phyloP scores from a whole-genome alignment of 2,888 invertebrate genomes.

The Orthosia gothica region DNA sequence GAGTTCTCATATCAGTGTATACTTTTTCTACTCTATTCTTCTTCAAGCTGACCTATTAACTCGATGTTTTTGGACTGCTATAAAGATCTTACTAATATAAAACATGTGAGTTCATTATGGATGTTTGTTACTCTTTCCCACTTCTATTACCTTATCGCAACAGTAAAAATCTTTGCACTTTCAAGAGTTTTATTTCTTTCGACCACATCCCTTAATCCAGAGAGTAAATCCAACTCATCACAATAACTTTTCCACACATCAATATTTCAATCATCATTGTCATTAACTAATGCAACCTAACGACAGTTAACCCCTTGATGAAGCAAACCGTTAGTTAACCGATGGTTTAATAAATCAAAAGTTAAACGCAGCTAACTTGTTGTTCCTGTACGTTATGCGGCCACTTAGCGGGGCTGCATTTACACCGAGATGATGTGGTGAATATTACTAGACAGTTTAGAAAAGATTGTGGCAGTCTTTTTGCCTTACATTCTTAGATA shows the following conservation, averaged over 20 bases:
- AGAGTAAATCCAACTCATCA: background rate
- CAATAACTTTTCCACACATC: background rate
- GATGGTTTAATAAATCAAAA: conserved; percentile 86
- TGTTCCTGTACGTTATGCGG: conserved; percentile 77
- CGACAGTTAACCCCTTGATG: conserved; percentile 58
- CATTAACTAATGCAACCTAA: conserved; percentile 18
- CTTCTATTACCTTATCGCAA: too few species aligned
- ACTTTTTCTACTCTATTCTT: too few species aligned
- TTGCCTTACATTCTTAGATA: too few species aligned
- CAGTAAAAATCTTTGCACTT: background rate
- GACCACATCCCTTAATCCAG: too few species aligned
- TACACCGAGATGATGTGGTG: conserved; percentile 71
- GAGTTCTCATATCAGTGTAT: too few species aligned
- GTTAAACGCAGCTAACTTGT: conserved; percentile 84
- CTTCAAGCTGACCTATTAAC: too few species aligned
- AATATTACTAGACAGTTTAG: background rate
- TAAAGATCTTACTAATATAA: too few species aligned
- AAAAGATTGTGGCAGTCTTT: too few species aligned
- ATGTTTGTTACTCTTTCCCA: too few species aligned
- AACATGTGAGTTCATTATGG: too few species aligned
- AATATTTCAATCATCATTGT: conserved; percentile 32
- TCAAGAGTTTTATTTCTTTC: too few species aligned
- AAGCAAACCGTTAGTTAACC: conserved; percentile 69
- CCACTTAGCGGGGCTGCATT: conserved; percentile 75
- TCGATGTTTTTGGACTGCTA: too few species aligned